Conservation (phyloP, 2,888 invertebrate genomes). For the Nasonia oneida region DNA sequence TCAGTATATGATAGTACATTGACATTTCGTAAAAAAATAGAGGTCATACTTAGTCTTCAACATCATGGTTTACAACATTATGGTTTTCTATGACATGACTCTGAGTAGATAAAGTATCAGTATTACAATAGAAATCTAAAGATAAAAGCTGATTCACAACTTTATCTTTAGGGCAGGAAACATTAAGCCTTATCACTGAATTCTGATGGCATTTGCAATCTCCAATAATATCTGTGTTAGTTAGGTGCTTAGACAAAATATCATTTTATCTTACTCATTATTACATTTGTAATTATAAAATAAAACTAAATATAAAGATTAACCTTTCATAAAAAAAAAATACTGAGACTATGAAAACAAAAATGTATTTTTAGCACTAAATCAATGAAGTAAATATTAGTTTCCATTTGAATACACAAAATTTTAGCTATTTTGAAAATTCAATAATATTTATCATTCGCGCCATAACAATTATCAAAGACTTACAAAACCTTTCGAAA, state of each 20-base stretch:
- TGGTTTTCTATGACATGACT: background rate
- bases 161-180: slow-evolving; percentile 49
- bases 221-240: background rate
- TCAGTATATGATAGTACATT: slow-evolving; percentile 27
- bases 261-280: background rate
- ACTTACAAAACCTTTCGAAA: background rate
- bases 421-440: background rate
- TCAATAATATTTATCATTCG: background rate
- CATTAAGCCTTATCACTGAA: slow-evolving; percentile 33
- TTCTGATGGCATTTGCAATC: slow-evolving; percentile 11
- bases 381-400: background rate
- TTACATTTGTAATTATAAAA: no score
- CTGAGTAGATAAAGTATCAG: slow-evolving; percentile 17
- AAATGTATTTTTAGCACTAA: background rate
- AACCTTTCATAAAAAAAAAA: no score
- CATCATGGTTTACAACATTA: background rate
- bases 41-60: background rate
- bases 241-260: background rate
- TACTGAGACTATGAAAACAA: no score
- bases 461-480: background rate
- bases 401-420: background rate
- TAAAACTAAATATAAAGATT: no score
- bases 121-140: slow-evolving; percentile 7
- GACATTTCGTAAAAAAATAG: background rate
- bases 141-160: slow-evolving; percentile 47